phyloP scores from a whole-genome alignment of 2,888 invertebrate genomes.

The Tetranychus piercei region DNA sequence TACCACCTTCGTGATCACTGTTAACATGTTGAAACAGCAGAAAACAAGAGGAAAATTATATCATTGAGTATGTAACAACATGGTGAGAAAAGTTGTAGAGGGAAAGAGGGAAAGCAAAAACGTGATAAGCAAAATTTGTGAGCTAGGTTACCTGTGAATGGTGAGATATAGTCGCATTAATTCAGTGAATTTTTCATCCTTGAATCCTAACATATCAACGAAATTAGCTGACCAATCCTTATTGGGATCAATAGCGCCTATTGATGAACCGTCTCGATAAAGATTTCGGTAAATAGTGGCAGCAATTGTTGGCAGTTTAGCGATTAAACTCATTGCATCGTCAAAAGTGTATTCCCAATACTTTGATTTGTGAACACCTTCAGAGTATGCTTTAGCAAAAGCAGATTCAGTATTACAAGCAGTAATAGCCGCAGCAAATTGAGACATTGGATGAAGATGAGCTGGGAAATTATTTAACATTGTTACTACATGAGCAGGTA shows the following conservation, averaged over 20 bases:
- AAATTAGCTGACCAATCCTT: conserved; percentile 89
- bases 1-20: conserved; percentile 89
- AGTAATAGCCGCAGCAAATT: conserved; percentile 74
- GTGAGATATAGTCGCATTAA: conserved; percentile 80
- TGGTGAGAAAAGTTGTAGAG: conserved; percentile 24
- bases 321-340: conserved; percentile 83
- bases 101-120: conserved; percentile 9
- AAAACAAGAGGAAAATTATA: conserved; percentile 1
- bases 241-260: conserved; percentile 66
- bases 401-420: conserved; percentile 77
- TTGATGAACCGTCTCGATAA: conserved; percentile 61
- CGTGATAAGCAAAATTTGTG: not conserved
- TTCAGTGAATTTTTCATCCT: conserved; percentile 59
- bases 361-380: conserved; percentile 66
- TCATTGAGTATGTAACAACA: conserved; percentile 21
- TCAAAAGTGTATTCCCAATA: conserved; percentile 87
- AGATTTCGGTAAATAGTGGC: conserved; percentile 83
- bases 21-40: conserved; percentile 23
- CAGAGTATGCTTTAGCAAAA: conserved; percentile 70
- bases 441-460: conserved; percentile 81
- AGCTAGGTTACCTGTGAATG: conserved; percentile 49
- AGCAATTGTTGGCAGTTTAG: conserved; percentile 78
- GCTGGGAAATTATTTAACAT: conserved; percentile 78
- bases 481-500: conserved; percentile 78
- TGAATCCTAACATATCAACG: conserved; percentile 70